Evolutionary conservation across 2,113 vertebrate genomes (phyloP).

Genomic region (Nyctibius bracteatus): DNA sequence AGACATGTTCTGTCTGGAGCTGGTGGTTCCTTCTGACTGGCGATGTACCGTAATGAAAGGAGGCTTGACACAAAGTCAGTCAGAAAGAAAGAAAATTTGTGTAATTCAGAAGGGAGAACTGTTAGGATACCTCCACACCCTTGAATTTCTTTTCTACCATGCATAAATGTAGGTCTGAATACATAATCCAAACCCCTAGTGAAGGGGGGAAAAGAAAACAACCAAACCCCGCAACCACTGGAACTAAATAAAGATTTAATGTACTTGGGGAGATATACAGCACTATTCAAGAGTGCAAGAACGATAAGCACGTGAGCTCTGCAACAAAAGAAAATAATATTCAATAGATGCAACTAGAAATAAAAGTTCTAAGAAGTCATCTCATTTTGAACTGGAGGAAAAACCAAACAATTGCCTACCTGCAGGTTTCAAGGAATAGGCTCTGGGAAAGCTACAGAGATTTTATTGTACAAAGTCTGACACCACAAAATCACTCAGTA

Average conservation of each 20-base stretch:
- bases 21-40: not conserved
- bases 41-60: not conserved
- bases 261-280: not conserved
- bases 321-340: not conserved
- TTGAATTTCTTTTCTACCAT: not conserved
- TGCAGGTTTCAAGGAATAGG: not conserved
- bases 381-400: not conserved
- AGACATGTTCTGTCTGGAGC: not conserved
- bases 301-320: not conserved
- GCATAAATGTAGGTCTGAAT: not conserved
- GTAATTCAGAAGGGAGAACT: not conserved
- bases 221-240: not conserved
- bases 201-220: not conserved
- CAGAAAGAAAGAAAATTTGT: not conserved
- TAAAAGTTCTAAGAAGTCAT: not conserved
- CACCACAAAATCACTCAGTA: not conserved
- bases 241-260: not conserved
- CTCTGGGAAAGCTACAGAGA: not conserved
- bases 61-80: not conserved
- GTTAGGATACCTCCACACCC: not conserved
- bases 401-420: not conserved
- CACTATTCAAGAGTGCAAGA: not conserved
- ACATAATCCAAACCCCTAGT: not conserved
- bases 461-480: not conserved
- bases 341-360: accelerated